phyloP scores from a whole-genome alignment of 92 coral and sea anemone species.

The Paramuricea clavata region DNA sequence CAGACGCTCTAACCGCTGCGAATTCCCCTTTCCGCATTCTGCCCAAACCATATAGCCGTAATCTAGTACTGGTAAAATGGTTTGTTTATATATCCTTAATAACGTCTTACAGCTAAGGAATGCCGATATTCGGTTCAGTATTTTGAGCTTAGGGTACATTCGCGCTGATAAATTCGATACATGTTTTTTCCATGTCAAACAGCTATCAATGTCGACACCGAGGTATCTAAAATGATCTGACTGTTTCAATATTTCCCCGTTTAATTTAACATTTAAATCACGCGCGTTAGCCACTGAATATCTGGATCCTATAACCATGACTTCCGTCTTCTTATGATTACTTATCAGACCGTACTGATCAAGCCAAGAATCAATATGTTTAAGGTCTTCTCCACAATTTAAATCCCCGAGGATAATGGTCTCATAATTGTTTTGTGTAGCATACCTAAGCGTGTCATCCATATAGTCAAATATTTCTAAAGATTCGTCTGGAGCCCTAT shows the following conservation, averaged over 20 bases:
- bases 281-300: constrained; percentile 38
- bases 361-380: constrained; percentile 38
- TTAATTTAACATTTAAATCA: constrained; percentile 32
- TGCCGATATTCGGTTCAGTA: constrained; percentile 37
- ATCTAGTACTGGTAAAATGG: constrained; percentile 52
- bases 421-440: constrained; percentile 39
- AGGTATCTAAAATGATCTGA: constrained; percentile 43
- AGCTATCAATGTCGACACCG: constrained; percentile 51
- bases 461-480: constrained; percentile 62
- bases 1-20: constrained; percentile 47
- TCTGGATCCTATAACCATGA: constrained; percentile 57
- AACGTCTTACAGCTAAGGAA: constrained; percentile 44
- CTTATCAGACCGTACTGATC: constrained; percentile 54
- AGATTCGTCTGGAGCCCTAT: not conserved
- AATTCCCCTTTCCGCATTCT: constrained; percentile 28
- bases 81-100: constrained; percentile 56
- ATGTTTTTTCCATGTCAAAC: constrained; percentile 40
- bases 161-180: not conserved
- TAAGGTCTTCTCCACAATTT: constrained; percentile 27
- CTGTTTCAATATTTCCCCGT: constrained; percentile 57
- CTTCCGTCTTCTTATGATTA: constrained; percentile 58
- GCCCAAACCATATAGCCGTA: constrained; percentile 58
- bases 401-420: constrained; percentile 60
- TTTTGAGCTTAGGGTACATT: constrained; percentile 54
- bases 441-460: constrained; percentile 47